Conservation (phyloP, 2,113 vertebrate species). For the Dipodomys spectabilis region DNA sequence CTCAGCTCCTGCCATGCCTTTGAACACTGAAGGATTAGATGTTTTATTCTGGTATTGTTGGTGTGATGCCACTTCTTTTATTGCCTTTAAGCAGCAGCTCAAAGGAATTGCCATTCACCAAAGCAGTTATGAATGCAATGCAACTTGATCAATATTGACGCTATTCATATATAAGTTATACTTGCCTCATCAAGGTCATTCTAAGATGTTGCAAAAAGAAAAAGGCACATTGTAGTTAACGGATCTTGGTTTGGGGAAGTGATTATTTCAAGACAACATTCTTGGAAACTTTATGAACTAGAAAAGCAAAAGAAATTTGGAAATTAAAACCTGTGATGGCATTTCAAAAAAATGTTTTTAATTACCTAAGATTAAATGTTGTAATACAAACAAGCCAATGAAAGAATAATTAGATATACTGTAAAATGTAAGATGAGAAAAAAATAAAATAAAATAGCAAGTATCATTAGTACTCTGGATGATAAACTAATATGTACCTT, state of each 20-base stretch:
- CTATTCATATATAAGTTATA: constrained; percentile 20
- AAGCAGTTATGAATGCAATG: too few species aligned
- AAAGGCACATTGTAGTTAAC: neutral
- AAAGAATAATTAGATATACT: neutral
- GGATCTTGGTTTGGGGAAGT: neutral
- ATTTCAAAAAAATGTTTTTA: constrained; percentile 42
- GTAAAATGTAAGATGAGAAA: constrained; percentile 29
- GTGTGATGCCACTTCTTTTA: neutral
- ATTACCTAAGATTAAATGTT: constrained; percentile 38
- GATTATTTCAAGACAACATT: neutral
- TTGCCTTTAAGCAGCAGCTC: too few species aligned
- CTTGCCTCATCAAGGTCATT: neutral
- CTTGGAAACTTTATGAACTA: neutral
- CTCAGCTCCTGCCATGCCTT: neutral
- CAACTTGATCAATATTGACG: too few species aligned
- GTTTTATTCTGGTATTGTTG: constrained; percentile 18
- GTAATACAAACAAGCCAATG: neutral
- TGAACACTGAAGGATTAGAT: constrained; percentile 40
- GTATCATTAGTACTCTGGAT: neutral
- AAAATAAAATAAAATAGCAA: neutral
- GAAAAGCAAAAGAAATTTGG: constrained; percentile 5
- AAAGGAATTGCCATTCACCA: too few species aligned
- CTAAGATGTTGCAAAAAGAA: neutral
- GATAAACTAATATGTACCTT: neutral
- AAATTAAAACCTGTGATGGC: neutral